These are phyloP conservation scores for Elgaria multicarinata DNA, from an alignment of 2,113 vertebrate species.

Conservation along the genomic window DNA sequence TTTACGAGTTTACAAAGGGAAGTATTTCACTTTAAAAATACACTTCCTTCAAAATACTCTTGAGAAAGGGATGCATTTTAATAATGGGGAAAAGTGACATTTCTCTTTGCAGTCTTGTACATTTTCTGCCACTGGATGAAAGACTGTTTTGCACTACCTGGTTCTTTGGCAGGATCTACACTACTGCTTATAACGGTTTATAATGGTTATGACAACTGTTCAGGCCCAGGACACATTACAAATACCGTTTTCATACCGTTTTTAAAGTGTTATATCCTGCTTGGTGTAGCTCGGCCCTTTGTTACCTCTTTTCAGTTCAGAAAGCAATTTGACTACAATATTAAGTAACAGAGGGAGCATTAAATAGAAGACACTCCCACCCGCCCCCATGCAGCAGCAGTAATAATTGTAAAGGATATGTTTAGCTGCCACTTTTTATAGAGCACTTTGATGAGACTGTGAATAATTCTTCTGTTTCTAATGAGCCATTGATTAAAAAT, in stretches of 20 bases:
- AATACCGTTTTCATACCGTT: no score
- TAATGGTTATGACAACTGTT: no score
- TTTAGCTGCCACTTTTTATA: slow-evolving; percentile 22
- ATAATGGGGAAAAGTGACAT: neutral
- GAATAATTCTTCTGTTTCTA: neutral
- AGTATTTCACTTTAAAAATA: neutral
- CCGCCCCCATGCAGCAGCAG: neutral
- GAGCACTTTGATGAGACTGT: slow-evolving; percentile 39
- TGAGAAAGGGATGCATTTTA: neutral
- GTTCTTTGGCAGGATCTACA: no score
- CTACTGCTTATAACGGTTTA: no score
- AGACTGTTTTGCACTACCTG: slow-evolving; percentile 12
- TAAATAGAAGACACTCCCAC: neutral
- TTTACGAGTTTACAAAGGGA: neutral
- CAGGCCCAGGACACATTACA: no score
- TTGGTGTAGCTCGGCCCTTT: no score
- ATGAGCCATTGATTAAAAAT: slow-evolving; percentile 57
- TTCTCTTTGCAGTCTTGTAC: neutral
- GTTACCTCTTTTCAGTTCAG: neutral
- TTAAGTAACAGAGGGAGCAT: slow-evolving; percentile 45
- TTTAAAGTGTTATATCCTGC: no score
- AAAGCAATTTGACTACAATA: slow-evolving; percentile 31
- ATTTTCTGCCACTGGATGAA: slow-evolving; percentile 30
- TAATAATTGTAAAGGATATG: slow-evolving; percentile 29
- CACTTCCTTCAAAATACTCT: neutral